These are phyloP conservation scores for Lycaon pictus DNA, from an alignment of 2,113 vertebrate genomes.

Conservation along the genomic window DNA sequence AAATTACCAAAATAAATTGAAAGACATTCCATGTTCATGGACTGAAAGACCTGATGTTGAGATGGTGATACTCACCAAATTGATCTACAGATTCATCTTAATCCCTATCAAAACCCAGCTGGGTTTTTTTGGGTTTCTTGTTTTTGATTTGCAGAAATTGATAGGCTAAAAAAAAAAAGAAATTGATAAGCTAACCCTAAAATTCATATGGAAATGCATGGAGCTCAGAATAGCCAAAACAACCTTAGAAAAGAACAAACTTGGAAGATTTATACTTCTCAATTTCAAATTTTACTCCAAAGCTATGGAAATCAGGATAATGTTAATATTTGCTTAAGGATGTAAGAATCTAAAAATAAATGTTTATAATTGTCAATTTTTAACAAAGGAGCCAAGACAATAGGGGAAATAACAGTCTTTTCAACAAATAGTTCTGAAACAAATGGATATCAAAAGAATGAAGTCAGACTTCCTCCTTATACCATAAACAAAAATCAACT, in stretches of 20 bases:
- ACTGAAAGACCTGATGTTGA: background rate
- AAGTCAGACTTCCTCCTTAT: background rate
- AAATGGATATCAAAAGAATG: conserved; percentile 39
- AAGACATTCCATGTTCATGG: background rate
- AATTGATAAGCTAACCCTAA: conserved; percentile 50
- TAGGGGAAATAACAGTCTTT: conserved; percentile 17
- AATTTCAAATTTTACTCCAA: conserved; percentile 50
- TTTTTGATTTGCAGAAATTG: conserved; percentile 4
- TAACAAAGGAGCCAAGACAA: conserved; percentile 45
- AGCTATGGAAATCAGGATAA: conserved; percentile 11
- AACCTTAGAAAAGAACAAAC: conserved; percentile 60
- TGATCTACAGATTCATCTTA: conserved; percentile 11
- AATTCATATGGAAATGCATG: background rate
- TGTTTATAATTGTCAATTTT: conserved; percentile 31
- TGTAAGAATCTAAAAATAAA: conserved; percentile 45
- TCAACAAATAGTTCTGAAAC: conserved; percentile 21
- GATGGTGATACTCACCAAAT: background rate
- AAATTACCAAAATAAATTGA: conserved; percentile 52
- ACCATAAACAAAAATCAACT: conserved; percentile 35
- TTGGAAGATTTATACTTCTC: conserved; percentile 8
- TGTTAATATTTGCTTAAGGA: background rate
- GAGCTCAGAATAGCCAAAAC: background rate
- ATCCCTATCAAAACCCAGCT: conserved; percentile 1
- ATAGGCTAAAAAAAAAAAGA: conserved; percentile 11
- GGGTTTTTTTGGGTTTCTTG: background rate